These are phyloP conservation scores for Cyclura pinguis DNA, from an alignment of 2,797 vertebrate genomes.

Conservation along the genomic window DNA sequence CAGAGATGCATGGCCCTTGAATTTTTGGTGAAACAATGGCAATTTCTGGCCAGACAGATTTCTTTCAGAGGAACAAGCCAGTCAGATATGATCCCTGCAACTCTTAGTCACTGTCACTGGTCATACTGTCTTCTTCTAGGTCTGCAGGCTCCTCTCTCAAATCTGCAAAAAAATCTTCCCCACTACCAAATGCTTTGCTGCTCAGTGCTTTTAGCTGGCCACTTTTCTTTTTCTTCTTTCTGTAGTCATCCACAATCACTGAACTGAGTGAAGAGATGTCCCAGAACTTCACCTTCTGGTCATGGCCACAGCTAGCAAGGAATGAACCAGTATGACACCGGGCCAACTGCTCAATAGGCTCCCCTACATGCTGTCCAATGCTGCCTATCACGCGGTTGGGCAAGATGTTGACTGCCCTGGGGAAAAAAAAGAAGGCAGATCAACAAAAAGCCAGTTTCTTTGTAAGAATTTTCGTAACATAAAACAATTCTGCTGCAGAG, in stretches of 20 bases:
- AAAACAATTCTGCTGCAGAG: background rate
- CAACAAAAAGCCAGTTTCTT: background rate
- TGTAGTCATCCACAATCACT: constrained; percentile 86
- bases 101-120: constrained; percentile 65
- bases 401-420: constrained; percentile 90
- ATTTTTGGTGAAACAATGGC: background rate
- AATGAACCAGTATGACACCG: constrained; percentile 82
- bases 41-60: background rate
- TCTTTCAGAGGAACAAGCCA: background rate
- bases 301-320: constrained; percentile 91
- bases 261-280: constrained; percentile 82
- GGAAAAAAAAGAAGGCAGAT: background rate
- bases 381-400: constrained; percentile 93
- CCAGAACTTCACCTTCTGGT: constrained; percentile 97
- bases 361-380: constrained; percentile 91
- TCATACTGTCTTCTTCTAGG: constrained; percentile 37
- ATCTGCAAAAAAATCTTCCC: constrained; percentile 90
- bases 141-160: constrained; percentile 80
- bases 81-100: background rate
- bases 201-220: constrained; percentile 86
- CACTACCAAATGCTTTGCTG: constrained; percentile 87
- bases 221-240: constrained; percentile 89
- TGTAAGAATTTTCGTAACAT: no score
- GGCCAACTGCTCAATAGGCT: constrained; percentile 91
- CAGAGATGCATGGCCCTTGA: background rate